Evolutionary conservation across 2,797 vertebrate species (phyloP), one percentile per base, ranked within the genome.

Genomic region (Pteronotus mesoamericanus): DNA sequence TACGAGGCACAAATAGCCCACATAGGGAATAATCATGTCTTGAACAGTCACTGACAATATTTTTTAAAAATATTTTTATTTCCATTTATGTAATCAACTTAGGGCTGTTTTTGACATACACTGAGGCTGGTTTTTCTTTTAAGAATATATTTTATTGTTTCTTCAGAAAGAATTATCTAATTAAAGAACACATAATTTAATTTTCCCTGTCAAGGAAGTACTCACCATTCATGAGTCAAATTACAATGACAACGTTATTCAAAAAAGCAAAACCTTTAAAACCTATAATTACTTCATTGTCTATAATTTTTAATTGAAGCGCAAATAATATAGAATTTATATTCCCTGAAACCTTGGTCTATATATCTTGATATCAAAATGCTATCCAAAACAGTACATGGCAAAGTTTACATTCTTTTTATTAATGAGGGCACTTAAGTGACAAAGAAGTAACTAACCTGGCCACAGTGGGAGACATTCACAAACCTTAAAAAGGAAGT

Each of bases 21-120:
- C 79, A 72, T 8, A 90, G 26, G 48, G 66, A 96, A 85, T 72
- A 86, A 71, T 79, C 78, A 82, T 26, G 51, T 16, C 85, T 93
- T 94, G 2, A 94, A 66, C 29, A 83, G 39, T 71, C 89, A 51
- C 51, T 86, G 86, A 68, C n/a, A 42, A 9, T 93, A 88, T 96
- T 95, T 93, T 74, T 22, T 0, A n/a, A 90, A 66, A 78, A 93
- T 55, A 71, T 95, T 94, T 96, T 93, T 77, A 94, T 97, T 97
- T 97, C 92, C 74, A 94, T 95, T 93, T 69, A 86, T 88, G 55
- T 55, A 79, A 69, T 95, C 53, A 93, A 61, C 18, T 88, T 71
- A 66, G 44, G 34, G 66, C 77, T 91, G 51, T 92, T 89, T 95
- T 92, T 88, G 85, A 92, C 77, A 48, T 86, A 59, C 34, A 53